Base-by-base conservation (phyloP, 2,113 vertebrate genomes). In the Eolophus roseicapilla region DNA sequence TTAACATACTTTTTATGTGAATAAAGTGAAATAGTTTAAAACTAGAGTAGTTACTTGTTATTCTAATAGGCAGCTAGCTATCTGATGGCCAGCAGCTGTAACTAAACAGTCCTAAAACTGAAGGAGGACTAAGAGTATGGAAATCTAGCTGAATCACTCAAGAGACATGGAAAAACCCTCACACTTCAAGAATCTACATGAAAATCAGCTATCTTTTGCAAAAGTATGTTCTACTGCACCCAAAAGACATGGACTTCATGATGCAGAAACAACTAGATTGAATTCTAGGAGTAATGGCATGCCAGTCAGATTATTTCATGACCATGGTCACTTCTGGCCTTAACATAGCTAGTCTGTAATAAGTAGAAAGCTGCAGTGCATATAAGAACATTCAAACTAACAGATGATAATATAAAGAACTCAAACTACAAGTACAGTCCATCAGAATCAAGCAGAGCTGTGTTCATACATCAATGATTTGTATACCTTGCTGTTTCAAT, bases 401-500 rank as follows among this genome's bases (percentile, higher is more conserved):
- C 53, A 53, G 82, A 75, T 52, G 50, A 91, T 77, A 79, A 68
- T 37, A 88, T 46, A 18, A 60, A 59, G 31, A 46, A 93, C 92
- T 88, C 87, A 14, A 35, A 75, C 79, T 82, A 37, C 69, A 75
- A 71, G 82, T 79, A 92, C 67, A 95, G 87, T 68, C 91, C 94
- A 62, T 41, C 43, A 89, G 89, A 92, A 69, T 62, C 50, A 67
- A 68, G 71, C 91, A 94, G 82, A 96, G 79, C 95, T 85, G 82
- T 88, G 92, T 80, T 96, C 92, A 88, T 81, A 74, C 37, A 28
- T 23, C 82, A 43, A 47, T 4, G 63, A 49, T 33, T 83, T 55
- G 80, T 78, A 91, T 74, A 95, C 76, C 91, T 95, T 60, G 80
- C 97, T 97, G 93, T 91, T 96, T 93, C 92, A 93, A 96, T 96